phyloP scores from a whole-genome alignment of 2,113 vertebrate genomes.

The Lathamus discolor region DNA sequence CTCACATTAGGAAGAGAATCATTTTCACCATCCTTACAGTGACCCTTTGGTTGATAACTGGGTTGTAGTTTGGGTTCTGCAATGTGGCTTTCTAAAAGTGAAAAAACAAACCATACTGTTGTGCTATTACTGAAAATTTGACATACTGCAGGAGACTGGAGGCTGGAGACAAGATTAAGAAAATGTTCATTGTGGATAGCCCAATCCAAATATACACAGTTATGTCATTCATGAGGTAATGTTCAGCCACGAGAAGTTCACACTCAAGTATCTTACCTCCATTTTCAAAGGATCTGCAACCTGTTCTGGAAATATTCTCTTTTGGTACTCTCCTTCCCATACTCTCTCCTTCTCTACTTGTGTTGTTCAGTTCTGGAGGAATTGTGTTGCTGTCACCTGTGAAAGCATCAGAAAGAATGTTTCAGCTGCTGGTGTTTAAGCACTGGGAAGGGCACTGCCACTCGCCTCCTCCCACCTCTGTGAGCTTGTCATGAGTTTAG shows the following conservation, averaged over 20 bases:
- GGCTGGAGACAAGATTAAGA: not conserved
- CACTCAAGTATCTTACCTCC: not conserved
- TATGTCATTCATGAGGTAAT: not conserved
- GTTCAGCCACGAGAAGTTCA: not conserved
- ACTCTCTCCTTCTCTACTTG: too few relatives aligned
- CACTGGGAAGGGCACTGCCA: not conserved
- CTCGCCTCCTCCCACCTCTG: too few relatives aligned
- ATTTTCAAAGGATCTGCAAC: not conserved
- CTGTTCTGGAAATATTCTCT: not conserved
- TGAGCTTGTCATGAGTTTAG: too few relatives aligned
- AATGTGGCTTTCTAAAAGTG: constrained; percentile 35
- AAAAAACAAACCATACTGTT: not conserved
- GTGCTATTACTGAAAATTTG: not conserved
- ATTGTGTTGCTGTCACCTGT: too few relatives aligned
- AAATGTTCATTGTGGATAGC: not conserved
- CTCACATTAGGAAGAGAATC: not conserved
- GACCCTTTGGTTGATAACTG: not conserved
- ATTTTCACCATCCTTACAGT: not conserved
- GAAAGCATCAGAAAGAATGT: too few relatives aligned
- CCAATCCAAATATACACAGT: not conserved
- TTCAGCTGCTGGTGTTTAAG: too few relatives aligned
- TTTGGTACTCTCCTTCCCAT: too few relatives aligned
- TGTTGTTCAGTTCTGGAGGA: too few relatives aligned
- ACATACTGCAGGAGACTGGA: not conserved
- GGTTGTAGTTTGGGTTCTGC: not conserved